Conservation (phyloP, 2,888 invertebrate genomes). For the Podotricha telesiphe region DNA sequence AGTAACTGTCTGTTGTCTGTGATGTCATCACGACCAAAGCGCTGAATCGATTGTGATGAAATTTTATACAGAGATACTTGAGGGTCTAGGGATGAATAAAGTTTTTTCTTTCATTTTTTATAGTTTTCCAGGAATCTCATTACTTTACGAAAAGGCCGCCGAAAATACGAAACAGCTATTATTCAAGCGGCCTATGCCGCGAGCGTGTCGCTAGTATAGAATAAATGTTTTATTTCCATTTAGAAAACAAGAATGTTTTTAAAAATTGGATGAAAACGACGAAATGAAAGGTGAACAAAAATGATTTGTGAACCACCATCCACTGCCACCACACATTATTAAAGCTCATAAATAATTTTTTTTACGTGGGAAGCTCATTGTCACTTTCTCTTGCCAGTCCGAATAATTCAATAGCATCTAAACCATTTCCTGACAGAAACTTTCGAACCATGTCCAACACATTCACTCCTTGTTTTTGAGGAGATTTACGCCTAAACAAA, state of each 20-base stretch:
- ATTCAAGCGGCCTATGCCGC: too few relatives aligned
- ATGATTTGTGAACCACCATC: slow-evolving; percentile 27
- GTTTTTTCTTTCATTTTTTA: too few relatives aligned
- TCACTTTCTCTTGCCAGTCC: slow-evolving; percentile 63
- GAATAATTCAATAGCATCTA: slow-evolving; percentile 66
- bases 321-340: slow-evolving; percentile 35
- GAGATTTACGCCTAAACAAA: slow-evolving; percentile 69
- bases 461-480: slow-evolving; percentile 59
- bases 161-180: too few relatives aligned
- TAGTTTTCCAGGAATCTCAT: too few relatives aligned
- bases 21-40: too few relatives aligned
- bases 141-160: too few relatives aligned
- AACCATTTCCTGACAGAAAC: slow-evolving; percentile 72
- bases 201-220: too few relatives aligned
- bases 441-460: slow-evolving; percentile 70
- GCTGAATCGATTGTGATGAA: too few relatives aligned
- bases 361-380: slow-evolving; percentile 67
- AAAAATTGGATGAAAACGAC: background rate
- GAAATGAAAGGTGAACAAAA: slow-evolving; percentile 1
- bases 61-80: too few relatives aligned
- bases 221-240: background rate
- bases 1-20: too few relatives aligned
- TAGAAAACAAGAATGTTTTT: too few relatives aligned
- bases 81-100: too few relatives aligned
- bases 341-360: slow-evolving; percentile 39